A percentile compares a stretch with the other conserved stretches of the same genome.
Evolutionary conservation across 2,113 vertebrate genomes (phyloP).

Genomic region (Embiotoca jacksoni): DNA sequence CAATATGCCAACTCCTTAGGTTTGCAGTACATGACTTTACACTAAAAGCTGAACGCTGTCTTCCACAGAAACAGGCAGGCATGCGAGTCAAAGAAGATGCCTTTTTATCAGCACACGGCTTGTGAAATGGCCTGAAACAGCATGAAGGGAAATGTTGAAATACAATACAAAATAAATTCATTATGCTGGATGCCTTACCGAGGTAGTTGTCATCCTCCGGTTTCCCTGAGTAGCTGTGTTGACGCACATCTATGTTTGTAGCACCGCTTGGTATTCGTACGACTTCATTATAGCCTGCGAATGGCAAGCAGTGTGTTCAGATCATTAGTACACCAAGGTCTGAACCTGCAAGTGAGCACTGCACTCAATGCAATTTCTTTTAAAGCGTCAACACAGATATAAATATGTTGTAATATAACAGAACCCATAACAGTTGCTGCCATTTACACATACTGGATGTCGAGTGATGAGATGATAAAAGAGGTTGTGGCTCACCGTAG

Average conservation of each 20-base stretch:
- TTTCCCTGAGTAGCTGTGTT: conserved; percentile 98
- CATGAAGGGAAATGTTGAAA: not conserved
- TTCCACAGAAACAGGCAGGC: conserved; percentile 4
- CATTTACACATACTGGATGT: not conserved
- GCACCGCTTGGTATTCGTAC: conserved; percentile 97
- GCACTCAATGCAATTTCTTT: not conserved
- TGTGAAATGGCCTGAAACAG: not conserved
- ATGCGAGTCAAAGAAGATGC: not conserved
- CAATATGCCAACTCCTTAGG: conserved; percentile 12
- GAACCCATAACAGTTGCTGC: not conserved
- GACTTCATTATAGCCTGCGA: conserved; percentile 94
- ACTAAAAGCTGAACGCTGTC: not conserved
- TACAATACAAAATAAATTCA: not conserved
- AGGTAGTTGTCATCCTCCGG: conserved; percentile 99
- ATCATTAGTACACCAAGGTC: conserved; percentile 2
- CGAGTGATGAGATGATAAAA: conserved; percentile 1
- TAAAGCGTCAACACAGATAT: not conserved
- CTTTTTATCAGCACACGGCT: not conserved
- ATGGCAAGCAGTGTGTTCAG: conserved; percentile 12
- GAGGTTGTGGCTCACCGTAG: conserved; percentile 88
- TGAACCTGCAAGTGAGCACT: not conserved
- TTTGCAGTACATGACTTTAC: conserved; percentile 7
- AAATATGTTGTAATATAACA: not conserved
- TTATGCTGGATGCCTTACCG: conserved; percentile 85
- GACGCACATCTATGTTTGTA: conserved; percentile 97